phyloP scores from a whole-genome alignment of 2,888 invertebrate genomes.

The Heteropelma amictum region DNA sequence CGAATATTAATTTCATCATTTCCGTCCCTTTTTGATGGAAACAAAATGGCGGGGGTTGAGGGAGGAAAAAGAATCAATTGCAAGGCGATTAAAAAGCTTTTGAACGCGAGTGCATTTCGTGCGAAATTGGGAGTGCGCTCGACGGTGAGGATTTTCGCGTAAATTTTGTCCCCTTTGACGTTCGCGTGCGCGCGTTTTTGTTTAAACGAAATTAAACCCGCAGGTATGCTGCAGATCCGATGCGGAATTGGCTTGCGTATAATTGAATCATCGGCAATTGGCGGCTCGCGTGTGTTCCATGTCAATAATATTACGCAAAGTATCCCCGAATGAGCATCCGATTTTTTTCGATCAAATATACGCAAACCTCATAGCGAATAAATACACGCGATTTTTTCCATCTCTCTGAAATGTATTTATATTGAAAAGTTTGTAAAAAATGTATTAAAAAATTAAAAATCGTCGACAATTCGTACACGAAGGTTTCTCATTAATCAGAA shows the following conservation, averaged over 20 bases:
- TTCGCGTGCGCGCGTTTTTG: too few relatives aligned
- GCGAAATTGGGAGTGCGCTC: constrained; percentile 43
- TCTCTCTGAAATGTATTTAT: too few relatives aligned
- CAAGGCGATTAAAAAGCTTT: not conserved
- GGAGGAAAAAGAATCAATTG: not conserved
- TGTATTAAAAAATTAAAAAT: too few relatives aligned
- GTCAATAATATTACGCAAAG: too few relatives aligned
- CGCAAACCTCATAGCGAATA: too few relatives aligned
- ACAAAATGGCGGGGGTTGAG: not conserved
- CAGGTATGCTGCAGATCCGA: constrained; percentile 1
- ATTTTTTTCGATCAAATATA: constrained; percentile 2
- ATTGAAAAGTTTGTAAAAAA: too few relatives aligned
- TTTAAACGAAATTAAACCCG: constrained; percentile 20
- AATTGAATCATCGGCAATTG: constrained; percentile 40
- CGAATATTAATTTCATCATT: not conserved
- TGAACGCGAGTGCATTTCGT: not conserved
- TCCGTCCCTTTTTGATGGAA: not conserved
- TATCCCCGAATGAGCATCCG: not conserved
- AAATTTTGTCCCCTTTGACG: too few relatives aligned
- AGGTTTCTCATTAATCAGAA: too few relatives aligned
- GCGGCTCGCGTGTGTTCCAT: constrained; percentile 58
- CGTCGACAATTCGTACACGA: too few relatives aligned
- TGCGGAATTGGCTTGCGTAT: too few relatives aligned
- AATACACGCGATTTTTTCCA: too few relatives aligned
- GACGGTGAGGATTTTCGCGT: constrained; percentile 1